These are phyloP conservation scores for Nibea coibor DNA, from an alignment of 2,113 vertebrate genomes.

Conservation along the genomic window DNA sequence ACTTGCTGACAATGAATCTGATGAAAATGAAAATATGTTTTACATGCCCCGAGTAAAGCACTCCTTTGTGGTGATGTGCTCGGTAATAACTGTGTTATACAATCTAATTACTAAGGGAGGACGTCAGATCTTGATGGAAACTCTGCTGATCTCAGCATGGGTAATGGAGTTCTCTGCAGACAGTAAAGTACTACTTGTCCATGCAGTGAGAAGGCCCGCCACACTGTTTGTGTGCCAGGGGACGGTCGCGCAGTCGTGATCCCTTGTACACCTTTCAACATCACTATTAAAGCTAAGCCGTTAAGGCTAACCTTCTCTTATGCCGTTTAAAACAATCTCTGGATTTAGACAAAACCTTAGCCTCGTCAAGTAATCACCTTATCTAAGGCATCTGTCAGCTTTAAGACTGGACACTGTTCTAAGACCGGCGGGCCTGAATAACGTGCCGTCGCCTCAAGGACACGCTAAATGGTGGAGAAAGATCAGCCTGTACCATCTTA, in stretches of 20 bases:
- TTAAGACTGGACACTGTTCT: constrained; percentile 41
- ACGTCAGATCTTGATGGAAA: constrained; percentile 68
- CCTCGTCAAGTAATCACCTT: constrained; percentile 66
- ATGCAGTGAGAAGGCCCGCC: constrained; percentile 43
- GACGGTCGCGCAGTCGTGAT: constrained; percentile 49
- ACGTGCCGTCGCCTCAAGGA: constrained; percentile 16
- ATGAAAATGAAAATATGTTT: constrained; percentile 38
- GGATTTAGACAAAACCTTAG: constrained; percentile 64
- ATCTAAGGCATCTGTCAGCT: constrained; percentile 58
- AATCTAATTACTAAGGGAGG: constrained; percentile 62
- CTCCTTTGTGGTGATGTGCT: constrained; percentile 49
- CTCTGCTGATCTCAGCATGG: constrained; percentile 73
- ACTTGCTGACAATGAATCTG: constrained; percentile 5
- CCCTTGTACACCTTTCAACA: constrained; percentile 65
- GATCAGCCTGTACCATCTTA: background rate
- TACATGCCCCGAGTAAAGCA: constrained; percentile 26
- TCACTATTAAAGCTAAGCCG: constrained; percentile 70
- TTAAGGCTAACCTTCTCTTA: constrained; percentile 67
- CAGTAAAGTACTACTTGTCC: constrained; percentile 67
- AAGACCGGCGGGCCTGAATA: constrained; percentile 28
- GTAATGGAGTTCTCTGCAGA: constrained; percentile 63
- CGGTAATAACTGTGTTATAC: constrained; percentile 63
- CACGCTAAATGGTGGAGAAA: background rate
- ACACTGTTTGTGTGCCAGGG: constrained; percentile 47
- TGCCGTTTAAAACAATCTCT: constrained; percentile 77